phyloP scores from a whole-genome alignment of 2,888 invertebrate genomes.

The Malachius bipustulatus region DNA sequence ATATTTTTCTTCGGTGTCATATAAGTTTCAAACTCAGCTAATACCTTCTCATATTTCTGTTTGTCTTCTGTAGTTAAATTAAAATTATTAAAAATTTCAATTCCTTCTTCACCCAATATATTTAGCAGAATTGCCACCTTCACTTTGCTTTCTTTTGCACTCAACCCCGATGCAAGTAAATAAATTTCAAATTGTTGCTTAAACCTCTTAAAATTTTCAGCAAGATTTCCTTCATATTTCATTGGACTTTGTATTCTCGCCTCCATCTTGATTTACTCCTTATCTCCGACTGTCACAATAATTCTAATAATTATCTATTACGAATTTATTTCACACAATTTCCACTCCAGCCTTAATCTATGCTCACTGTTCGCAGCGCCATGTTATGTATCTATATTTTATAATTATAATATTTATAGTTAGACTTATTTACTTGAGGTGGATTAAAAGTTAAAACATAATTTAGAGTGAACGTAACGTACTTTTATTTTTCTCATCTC shows the following conservation, averaged over 20 bases:
- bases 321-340: not conserved
- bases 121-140: constrained; percentile 21
- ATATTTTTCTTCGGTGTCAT: constrained; percentile 15
- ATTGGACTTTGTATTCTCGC: constrained; percentile 8
- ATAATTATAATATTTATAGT: no score
- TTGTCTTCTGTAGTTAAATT: constrained; percentile 16
- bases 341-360: no score
- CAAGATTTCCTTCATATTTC: constrained; percentile 11
- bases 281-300: no score
- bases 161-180: constrained; percentile 18
- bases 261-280: constrained; percentile 1
- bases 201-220: constrained; percentile 20
- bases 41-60: constrained; percentile 15
- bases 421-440: no score
- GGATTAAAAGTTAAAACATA: no score
- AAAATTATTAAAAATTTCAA: constrained; percentile 22
- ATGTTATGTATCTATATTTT: no score
- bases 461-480: no score
- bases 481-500: no score
- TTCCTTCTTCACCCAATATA: constrained; percentile 19
- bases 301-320: no score
- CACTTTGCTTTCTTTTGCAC: constrained; percentile 15
- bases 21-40: constrained; percentile 18
- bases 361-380: not conserved
- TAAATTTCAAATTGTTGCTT: constrained; percentile 20